Base-by-base conservation (phyloP, 2,888 invertebrate species). In the Phanerotoma sp. region DNA sequence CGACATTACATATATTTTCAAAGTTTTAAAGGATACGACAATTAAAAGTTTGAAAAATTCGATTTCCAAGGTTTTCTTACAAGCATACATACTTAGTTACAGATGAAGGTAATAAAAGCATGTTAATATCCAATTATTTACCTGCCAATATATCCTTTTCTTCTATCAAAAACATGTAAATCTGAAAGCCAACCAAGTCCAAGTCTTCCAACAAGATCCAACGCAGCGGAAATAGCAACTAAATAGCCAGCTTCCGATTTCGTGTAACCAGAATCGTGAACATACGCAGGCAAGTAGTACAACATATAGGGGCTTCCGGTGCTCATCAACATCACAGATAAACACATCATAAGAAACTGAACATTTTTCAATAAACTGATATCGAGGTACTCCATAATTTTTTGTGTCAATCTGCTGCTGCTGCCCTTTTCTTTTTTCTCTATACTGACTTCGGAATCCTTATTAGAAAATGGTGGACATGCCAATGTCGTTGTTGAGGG, bases 241-340 rank as follows among this genome's bases (percentile, higher is more conserved):
- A 90, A 77, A 41, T 85, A 86, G 37, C 88, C 87, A 71, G 84
- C 78, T 37, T 83, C 82, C 0, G 83, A 75, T 62, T 84, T 84
- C 22, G 79, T 80, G 57, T 85, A 84, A 35, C 88, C 88, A 1
- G 79, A 80, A 0, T 86, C 82, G 33, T 86, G 84, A 1, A 87
- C 87, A 67, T 88, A 88, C 0, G 89, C 88, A 0, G 89, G 89
- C 38, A 90, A 75, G 67, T 88, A 88, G 74, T 88, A 88, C 3
- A 89, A 73, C 68, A 88, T 87, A 71, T 88, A 88, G 0, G 89
- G 89, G 4, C 88, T 88, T 10, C 89, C 89, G 18, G 87, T 86
- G 0, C 88, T 87, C 86, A 88, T 87, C 3, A 89, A 80, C 1
- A 85, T 86, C 9, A 89, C 88, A 0, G 89, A 88, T 2, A 86